Evolutionary conservation across 2,113 vertebrate genomes (phyloP).

Genomic region (Ammospiza caudacuta): DNA sequence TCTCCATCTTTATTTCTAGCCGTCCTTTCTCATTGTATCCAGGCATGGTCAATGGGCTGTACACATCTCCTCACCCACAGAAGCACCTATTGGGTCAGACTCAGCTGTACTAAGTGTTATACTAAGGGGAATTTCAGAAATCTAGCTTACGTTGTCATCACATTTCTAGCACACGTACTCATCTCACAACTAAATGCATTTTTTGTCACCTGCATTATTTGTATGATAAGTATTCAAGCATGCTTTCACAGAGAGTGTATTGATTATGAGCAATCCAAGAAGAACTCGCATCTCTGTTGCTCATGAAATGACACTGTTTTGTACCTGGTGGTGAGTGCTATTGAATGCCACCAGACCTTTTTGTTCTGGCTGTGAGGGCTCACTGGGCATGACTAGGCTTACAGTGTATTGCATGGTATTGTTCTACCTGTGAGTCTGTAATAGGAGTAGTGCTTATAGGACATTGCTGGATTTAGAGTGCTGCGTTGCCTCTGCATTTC

Average conservation of each 20-base stretch:
- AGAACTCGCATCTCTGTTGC: neutral
- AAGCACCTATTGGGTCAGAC: neutral
- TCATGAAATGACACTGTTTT: neutral
- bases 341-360: neutral
- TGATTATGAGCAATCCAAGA: neutral
- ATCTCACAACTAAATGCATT: neutral
- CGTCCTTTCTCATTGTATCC: neutral
- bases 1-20: neutral
- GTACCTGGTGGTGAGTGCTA: accelerated
- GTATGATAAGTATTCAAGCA: neutral
- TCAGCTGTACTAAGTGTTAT: neutral
- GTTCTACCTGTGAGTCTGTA: neutral
- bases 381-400: accelerated
- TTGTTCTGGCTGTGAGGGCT: neutral
- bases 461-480: neutral
- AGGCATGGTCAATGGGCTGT: no score
- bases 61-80: neutral
- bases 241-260: neutral
- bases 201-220: neutral
- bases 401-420: neutral
- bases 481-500: neutral
- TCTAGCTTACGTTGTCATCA: no score
- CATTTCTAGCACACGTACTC: no score
- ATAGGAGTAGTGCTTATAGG: accelerated
- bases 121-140: neutral